Conservation (phyloP, 2,113 vertebrate genomes). For the Oceanodroma tethys region DNA sequence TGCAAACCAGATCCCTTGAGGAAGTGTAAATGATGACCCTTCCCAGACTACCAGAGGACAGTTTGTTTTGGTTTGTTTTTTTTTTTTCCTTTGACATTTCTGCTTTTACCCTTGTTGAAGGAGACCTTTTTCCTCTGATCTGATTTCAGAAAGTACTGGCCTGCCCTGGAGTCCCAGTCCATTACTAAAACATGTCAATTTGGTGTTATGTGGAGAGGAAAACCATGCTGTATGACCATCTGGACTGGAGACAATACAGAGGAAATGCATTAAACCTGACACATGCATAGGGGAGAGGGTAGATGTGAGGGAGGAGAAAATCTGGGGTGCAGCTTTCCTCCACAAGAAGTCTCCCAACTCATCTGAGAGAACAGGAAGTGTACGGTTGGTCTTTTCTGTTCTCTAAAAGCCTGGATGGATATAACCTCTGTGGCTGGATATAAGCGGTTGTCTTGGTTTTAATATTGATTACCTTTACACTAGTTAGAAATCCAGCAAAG, state of each 20-base stretch:
- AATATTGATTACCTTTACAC: not conserved
- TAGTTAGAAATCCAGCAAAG: not conserved
- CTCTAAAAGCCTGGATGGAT: not conserved
- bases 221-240: not conserved
- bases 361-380: not conserved
- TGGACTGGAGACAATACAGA: not conserved
- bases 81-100: not conserved
- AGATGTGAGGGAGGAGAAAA: not conserved
- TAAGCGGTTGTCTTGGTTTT: not conserved
- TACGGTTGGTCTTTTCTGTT: not conserved
- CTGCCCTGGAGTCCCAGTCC: not conserved
- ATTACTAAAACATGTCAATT: not conserved
- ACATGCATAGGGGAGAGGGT: not conserved
- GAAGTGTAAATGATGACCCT: not conserved
- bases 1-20: not conserved
- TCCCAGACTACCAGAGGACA: constrained; percentile 1
- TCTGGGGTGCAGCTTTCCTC: not conserved
- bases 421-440: not conserved
- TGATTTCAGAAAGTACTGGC: not conserved
- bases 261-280: not conserved
- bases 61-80: not conserved
- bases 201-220: not conserved
- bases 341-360: not conserved
- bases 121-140: not conserved
- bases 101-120: constrained; percentile 9